Conservation (phyloP, 2,797 vertebrate genomes). For the Lycodopsis pacificus region DNA sequence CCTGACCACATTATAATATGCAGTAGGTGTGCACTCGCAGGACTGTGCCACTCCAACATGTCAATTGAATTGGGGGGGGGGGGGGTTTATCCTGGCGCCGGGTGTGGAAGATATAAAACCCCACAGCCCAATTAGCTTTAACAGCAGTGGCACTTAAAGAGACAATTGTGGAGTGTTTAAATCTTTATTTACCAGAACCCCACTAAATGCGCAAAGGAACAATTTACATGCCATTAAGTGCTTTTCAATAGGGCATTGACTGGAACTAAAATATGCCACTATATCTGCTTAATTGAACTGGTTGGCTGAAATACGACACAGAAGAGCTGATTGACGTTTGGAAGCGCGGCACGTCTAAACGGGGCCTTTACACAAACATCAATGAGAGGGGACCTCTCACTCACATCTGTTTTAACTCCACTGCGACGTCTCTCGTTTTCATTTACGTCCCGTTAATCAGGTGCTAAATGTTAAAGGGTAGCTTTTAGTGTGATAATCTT, state of each 20-base stretch:
- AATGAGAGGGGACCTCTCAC: conserved; percentile 65
- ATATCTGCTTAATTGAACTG: conserved; percentile 92
- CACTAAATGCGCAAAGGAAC: conserved; percentile 91
- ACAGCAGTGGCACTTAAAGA: conserved; percentile 93
- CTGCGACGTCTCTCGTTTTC: conserved; percentile 52
- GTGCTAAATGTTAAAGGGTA: conserved; percentile 37
- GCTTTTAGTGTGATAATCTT: conserved; percentile 31
- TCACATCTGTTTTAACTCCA: conserved; percentile 56
- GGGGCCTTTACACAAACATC: conserved; percentile 74
- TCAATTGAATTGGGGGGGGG: conserved; percentile 52
- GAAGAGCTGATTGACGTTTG: conserved; percentile 80
- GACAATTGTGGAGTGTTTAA: conserved; percentile 92
- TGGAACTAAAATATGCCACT: conserved; percentile 97
- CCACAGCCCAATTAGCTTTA: conserved; percentile 91
- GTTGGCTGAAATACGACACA: conserved; percentile 86
- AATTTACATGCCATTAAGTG: conserved; percentile 98
- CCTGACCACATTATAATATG: conserved; percentile 43
- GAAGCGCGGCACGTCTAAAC: conserved; percentile 66
- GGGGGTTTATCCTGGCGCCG: conserved; percentile 77
- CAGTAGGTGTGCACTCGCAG: conserved; percentile 42
- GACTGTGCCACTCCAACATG: conserved; percentile 54
- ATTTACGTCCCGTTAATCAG: conserved; percentile 61
- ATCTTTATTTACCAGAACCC: conserved; percentile 95
- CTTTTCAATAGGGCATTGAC: conserved; percentile 97
- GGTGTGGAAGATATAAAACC: conserved; percentile 86